Percentiles rank a stretch among this genome's conserved stretches.
Evolutionary conservation across 2,888 invertebrate species (phyloP).

Genomic region (Hedya salicella): DNA sequence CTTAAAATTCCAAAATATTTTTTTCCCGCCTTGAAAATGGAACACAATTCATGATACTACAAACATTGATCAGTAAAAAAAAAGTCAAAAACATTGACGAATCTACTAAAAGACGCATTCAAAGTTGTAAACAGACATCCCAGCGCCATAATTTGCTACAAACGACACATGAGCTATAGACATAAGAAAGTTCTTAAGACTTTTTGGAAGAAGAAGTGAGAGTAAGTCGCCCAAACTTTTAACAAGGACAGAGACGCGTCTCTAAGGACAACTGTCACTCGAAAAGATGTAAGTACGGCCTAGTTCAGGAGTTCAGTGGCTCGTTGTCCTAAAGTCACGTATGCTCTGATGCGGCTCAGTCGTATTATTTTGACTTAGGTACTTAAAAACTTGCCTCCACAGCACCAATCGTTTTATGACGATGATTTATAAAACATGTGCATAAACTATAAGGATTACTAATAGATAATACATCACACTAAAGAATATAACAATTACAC

Average conservation of each 20-base stretch:
- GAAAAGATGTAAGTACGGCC: constrained; percentile 7
- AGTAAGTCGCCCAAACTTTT: constrained; percentile 14
- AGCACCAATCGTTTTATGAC: too few relatives aligned
- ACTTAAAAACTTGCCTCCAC: background rate
- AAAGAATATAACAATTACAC: too few relatives aligned
- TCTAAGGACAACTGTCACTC: constrained; percentile 10
- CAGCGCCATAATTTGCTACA: background rate
- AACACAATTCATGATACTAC: background rate
- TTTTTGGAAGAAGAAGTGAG: background rate
- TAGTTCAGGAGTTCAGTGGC: background rate
- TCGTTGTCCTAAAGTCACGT: constrained; percentile 1
- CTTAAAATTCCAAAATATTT: constrained; percentile 2
- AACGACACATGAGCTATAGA: background rate
- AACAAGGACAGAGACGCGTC: background rate
- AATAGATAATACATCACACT: too few relatives aligned
- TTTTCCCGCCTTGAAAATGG: background rate
- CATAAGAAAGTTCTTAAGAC: background rate
- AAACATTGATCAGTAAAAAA: constrained; percentile 7
- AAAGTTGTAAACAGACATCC: background rate
- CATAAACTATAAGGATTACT: too few relatives aligned
- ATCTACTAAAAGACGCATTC: constrained; percentile 19
- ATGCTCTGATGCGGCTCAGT: background rate
- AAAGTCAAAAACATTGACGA: constrained; percentile 22
- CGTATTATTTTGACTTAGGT: background rate
- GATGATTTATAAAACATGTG: too few relatives aligned